Base-by-base conservation (phyloP, 2,797 vertebrate genomes). In the Sparidentex hasta region DNA sequence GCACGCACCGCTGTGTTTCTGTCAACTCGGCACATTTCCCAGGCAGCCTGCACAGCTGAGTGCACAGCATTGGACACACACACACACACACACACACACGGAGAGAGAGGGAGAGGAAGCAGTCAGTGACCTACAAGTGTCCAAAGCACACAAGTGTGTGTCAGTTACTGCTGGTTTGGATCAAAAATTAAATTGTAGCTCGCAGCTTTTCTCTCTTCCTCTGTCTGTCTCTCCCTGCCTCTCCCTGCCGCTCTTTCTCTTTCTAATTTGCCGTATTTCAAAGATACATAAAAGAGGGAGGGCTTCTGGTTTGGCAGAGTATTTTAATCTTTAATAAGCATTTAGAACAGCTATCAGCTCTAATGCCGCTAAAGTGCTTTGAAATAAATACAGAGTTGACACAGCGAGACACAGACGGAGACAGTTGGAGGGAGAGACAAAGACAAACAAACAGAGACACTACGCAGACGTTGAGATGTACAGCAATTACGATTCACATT, bases 1-100 rank as follows among this genome's bases (percentile, higher is more conserved):
- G 83, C 83, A 66, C 61, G 33, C 72, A 75, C 69, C 79, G 76
- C 85, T 82, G 81, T 81, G 80, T 93, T 93, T 93, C 91, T 96
- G 95, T 94, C 92, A 92, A 95, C 84, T 95, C 92, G 84, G 94
- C 95, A 96, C 90, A 94, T 95, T 95, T 94, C 90, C 90, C 87
- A 86, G 91, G 87, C 87, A 85, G 89, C 89, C 83, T 88, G 89
- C 88, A 91, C 90, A 90, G 90, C 88, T 90, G 90, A 93, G 89
- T 92, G 92, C 88, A 91, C 88, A 84, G 69, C 86, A 85, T 86
- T 66, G n/a, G 74, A 55, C 73, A 59, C 68, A 55, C 62, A 59
- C 68, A 59, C 74, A 75, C 74, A 75, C 73, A 47, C 81, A 74
- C 81, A 43, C 55, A 82, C 80, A 84, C 77, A 74, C 78, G 74